Evolutionary conservation across 2,113 vertebrate species (phyloP).

Genomic region (Reinhardtius hippoglossoides): DNA sequence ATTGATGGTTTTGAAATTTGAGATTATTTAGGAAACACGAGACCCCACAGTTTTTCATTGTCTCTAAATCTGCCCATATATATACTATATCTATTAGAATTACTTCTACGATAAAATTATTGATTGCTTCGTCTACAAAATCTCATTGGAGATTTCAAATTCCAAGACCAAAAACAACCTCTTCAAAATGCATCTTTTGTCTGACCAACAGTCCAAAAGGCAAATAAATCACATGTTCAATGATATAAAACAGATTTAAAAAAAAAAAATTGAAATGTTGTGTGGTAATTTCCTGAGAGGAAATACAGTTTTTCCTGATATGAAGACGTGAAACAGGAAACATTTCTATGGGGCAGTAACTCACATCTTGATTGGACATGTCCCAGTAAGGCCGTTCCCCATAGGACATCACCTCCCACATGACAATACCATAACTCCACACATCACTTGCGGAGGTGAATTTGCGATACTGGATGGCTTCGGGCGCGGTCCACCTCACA

Average conservation of each 20-base stretch:
- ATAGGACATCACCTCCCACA: conserved; percentile 99
- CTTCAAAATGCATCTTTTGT: not conserved
- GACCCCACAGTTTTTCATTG: not conserved
- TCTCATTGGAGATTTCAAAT: not conserved
- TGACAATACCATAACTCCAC: conserved; percentile 98
- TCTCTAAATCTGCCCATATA: too few relatives aligned
- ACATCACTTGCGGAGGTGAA: conserved; percentile 98
- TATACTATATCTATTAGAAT: too few relatives aligned
- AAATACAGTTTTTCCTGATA: too few relatives aligned
- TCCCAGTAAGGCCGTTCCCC: conserved; percentile 98
- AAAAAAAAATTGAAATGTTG: too few relatives aligned
- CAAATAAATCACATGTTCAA: too few relatives aligned
- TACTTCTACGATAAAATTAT: not conserved
- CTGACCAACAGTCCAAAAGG: not conserved
- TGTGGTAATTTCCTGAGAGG: too few relatives aligned
- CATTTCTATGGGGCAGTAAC: conserved; percentile 66
- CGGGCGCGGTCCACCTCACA: conserved; percentile 97
- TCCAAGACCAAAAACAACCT: not conserved
- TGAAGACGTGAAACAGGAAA: not conserved
- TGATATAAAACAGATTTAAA: too few relatives aligned
- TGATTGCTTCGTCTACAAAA: too few relatives aligned
- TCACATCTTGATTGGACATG: conserved; percentile 99
- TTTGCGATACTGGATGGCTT: conserved; percentile 98
- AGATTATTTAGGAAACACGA: not conserved
- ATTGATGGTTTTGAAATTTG: not conserved